Conservation (phyloP, 2,888 invertebrate species). For the Zele albiditarsus region DNA sequence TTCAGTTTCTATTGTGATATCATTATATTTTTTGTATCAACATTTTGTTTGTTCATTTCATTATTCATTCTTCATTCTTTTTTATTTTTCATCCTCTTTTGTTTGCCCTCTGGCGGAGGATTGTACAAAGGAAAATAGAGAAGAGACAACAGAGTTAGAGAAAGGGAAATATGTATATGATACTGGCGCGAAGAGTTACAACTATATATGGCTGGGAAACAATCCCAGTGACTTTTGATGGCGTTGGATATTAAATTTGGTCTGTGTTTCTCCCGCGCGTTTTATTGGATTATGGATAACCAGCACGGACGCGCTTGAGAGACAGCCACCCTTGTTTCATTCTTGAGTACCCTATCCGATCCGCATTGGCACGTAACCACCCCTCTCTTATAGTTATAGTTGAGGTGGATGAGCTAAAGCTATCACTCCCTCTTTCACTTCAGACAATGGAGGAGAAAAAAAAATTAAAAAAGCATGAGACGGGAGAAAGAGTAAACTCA, state of each 20-base stretch:
- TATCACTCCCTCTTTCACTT: not conserved
- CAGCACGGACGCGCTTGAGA: slow-evolving; percentile 55
- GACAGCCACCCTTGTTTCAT: slow-evolving; percentile 33
- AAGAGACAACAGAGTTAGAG: slow-evolving; percentile 18
- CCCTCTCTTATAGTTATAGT: not conserved
- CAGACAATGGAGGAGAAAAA: not conserved
- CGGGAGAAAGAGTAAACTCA: slow-evolving; percentile 15
- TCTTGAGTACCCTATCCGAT: slow-evolving; percentile 12
- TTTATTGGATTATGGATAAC: slow-evolving; percentile 71
- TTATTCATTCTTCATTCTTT: not conserved
- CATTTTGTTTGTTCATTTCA: not conserved
- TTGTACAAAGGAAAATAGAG: not conserved
- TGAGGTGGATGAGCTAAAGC: slow-evolving; percentile 6
- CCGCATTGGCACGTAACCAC: slow-evolving; percentile 39
- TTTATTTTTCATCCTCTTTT: not conserved
- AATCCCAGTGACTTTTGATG: slow-evolving; percentile 71
- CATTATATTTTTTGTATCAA: not conserved
- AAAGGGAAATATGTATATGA: slow-evolving; percentile 8
- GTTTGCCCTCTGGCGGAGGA: not conserved
- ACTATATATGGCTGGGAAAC: slow-evolving; percentile 61
- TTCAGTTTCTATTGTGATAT: not conserved
- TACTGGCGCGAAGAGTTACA: slow-evolving; percentile 56
- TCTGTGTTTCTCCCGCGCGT: slow-evolving; percentile 60
- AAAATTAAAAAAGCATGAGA: not conserved
- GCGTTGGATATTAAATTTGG: slow-evolving; percentile 71